phyloP scores from a whole-genome alignment of 1,140 invertebrate species.

The Drosophila erecta region DNA sequence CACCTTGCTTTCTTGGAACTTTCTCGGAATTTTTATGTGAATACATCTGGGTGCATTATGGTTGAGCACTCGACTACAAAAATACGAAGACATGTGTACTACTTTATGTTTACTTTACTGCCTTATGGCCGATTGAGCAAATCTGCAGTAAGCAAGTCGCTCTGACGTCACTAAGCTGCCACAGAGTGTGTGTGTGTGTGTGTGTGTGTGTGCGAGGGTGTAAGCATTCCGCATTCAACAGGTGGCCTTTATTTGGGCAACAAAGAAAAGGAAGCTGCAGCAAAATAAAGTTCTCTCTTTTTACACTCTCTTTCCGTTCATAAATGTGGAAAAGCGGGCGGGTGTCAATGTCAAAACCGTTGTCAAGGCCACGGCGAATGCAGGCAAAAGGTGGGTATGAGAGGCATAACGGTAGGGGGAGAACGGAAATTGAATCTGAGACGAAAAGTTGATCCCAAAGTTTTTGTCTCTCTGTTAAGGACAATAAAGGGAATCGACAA shows the following conservation, averaged over 20 bases:
- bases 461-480: conserved; percentile 13
- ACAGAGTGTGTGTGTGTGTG: neutral
- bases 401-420: conserved; percentile 12
- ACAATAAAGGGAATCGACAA: conserved; percentile 24
- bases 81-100: conserved; percentile 8
- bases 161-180: conserved; percentile 10
- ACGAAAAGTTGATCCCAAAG: conserved; percentile 25
- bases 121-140: conserved; percentile 14
- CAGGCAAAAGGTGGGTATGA: conserved; percentile 4
- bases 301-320: neutral
- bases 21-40: neutral
- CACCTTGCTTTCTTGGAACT: neutral
- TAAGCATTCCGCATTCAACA: conserved; percentile 29
- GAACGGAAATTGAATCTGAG: conserved; percentile 16
- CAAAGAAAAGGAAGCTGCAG: conserved; percentile 43
- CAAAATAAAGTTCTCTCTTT: conserved; percentile 20
- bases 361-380: conserved; percentile 41
- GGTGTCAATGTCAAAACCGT: conserved; percentile 52
- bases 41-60: conserved; percentile 2
- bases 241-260: conserved; percentile 25
- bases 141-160: conserved; percentile 17
- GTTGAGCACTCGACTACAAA: neutral
- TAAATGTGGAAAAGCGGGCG: neutral
- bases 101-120: conserved; percentile 18
- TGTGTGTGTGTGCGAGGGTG: conserved; percentile 11